phyloP scores from a whole-genome alignment of 1,140 invertebrate species.

The Lepidotrigona ventralis region DNA sequence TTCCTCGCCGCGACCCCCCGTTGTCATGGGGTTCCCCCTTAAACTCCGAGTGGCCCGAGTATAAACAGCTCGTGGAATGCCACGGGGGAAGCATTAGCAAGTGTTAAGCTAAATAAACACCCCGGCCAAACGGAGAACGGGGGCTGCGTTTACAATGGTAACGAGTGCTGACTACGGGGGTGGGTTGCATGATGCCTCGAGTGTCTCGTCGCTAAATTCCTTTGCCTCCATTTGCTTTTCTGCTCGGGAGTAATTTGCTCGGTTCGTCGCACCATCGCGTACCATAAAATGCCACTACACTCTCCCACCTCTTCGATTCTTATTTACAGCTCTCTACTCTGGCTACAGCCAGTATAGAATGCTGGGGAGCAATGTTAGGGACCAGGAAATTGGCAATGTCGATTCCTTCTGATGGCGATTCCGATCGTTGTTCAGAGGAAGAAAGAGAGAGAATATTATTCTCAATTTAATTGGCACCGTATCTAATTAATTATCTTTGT shows the following conservation, averaged over 20 bases:
- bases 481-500: too few relatives aligned
- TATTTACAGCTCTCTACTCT: background rate
- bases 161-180: slow-evolving; percentile 49
- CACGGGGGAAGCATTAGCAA: slow-evolving; percentile 63
- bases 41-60: slow-evolving; percentile 38
- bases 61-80: slow-evolving; percentile 66
- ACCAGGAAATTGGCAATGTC: too few relatives aligned
- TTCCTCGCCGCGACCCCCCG: background rate
- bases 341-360: too few relatives aligned
- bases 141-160: slow-evolving; percentile 64
- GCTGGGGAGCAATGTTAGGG: too few relatives aligned
- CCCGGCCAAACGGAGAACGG: slow-evolving; percentile 20
- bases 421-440: too few relatives aligned
- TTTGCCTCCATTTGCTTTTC: slow-evolving; percentile 39
- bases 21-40: background rate
- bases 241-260: background rate
- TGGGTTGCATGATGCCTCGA: slow-evolving; percentile 23
- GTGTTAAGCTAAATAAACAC: slow-evolving; percentile 73
- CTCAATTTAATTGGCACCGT: too few relatives aligned
- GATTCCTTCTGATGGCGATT: too few relatives aligned
- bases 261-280: background rate
- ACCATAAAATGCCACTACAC: background rate
- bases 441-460: too few relatives aligned
- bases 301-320: background rate
- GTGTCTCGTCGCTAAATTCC: slow-evolving; percentile 39